Percentiles rank a stretch among this genome's conserved stretches.
phyloP scores from a whole-genome alignment of 1,140 invertebrate species.

The Diprion similis region DNA sequence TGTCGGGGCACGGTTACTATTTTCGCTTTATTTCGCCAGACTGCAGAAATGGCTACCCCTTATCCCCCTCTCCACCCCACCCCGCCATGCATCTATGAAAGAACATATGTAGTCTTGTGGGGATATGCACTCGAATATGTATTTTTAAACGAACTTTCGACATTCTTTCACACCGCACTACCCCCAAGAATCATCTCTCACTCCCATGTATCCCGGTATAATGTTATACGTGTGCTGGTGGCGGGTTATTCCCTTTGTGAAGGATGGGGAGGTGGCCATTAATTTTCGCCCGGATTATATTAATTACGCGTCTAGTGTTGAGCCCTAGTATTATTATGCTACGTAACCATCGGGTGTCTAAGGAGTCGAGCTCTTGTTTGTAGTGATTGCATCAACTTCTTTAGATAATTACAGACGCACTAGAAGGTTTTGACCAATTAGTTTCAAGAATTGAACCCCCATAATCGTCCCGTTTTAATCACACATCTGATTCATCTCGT shows the following conservation, averaged over 20 bases:
- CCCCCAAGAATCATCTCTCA: too few relatives aligned
- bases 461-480: neutral
- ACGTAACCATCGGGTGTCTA: slow-evolving; percentile 53
- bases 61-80: too few relatives aligned
- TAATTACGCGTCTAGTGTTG: slow-evolving; percentile 39
- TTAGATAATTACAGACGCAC: neutral
- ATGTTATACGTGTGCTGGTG: too few relatives aligned
- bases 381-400: slow-evolving; percentile 2
- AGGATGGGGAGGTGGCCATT: slow-evolving; percentile 27
- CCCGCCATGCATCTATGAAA: too few relatives aligned
- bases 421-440: neutral
- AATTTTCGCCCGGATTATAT: slow-evolving; percentile 42
- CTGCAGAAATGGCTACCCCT: too few relatives aligned
- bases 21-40: slow-evolving; percentile 41
- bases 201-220: too few relatives aligned
- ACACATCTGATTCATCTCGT: neutral
- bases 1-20: slow-evolving; percentile 31
- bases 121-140: too few relatives aligned
- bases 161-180: too few relatives aligned
- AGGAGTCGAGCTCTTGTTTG: neutral
- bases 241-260: too few relatives aligned
- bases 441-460: neutral
- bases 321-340: slow-evolving; percentile 45
- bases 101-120: too few relatives aligned
- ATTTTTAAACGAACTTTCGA: too few relatives aligned